Base-by-base conservation (phyloP, 2,888 invertebrate genomes). In the Cylloceria caligata region DNA sequence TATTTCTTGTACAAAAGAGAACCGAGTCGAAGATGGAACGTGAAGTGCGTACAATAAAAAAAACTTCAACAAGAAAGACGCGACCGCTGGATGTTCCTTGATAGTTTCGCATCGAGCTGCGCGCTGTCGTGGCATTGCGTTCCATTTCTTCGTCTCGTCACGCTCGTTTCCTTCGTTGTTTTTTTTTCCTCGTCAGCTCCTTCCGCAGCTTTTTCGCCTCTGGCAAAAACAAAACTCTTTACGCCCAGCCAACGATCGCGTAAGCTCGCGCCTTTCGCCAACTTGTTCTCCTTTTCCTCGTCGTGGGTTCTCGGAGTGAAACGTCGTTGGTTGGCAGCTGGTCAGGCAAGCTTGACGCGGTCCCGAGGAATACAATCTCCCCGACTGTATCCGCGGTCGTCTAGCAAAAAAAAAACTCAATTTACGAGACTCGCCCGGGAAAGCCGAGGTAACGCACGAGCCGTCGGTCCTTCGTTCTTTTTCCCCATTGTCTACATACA, bases 161-260 rank as follows among this genome's bases (percentile, higher is more conserved):
- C 16, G 13, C 27, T 55, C 36, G 60, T 39, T 11, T 62, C 19
- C 21, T 6, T 21, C 11, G 21, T 39, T 62, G 9, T 39, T 21
- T 21, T 3, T 36, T 36, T 62, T 21, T 62, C 4, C 39, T n/a
- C 39, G 16, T 39, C 39, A n/a, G 62, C n/a, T 62, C 7, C 39
- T 36, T 39, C 19, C 62, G 13, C 39, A 21, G 16, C 39, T 57
- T 60, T 57, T 60, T 65, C 64, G 30, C 24, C 64, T 30, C 27
- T n/a, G 62, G 68, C 36, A 49, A 60, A 68, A 76, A 76, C 68
- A 68, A 76, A 76, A 76, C 60, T 76, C 76, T 76, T 76, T 69
- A 68, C 68, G 68, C 76, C 60, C 16, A 7, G 65, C 49, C 60
- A 76, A 76, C 68, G 68, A 57, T 60, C 60, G 68, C 68, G 68